Percentiles rank a stretch among this genome's conserved stretches.
These are phyloP conservation scores for Sebastes hubbsi DNA, from an alignment of 2,797 vertebrate species.

Conservation along the genomic window DNA sequence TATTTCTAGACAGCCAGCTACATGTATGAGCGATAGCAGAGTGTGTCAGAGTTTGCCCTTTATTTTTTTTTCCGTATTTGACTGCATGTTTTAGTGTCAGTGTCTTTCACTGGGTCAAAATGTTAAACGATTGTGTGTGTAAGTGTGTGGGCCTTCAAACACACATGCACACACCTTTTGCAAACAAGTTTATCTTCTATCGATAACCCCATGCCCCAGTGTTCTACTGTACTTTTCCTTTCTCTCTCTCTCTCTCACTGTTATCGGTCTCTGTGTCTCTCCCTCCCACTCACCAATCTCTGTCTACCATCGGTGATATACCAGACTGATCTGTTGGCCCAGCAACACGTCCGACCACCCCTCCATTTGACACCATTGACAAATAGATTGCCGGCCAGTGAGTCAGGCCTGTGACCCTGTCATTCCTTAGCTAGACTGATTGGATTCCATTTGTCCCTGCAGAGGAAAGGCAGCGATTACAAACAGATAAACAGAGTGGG, in stretches of 20 bases:
- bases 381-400: constrained; percentile 68
- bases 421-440: constrained; percentile 73
- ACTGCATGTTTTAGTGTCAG: neutral
- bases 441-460: constrained; percentile 73
- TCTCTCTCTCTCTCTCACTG: neutral
- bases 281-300: neutral
- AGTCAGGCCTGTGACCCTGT: constrained; percentile 70
- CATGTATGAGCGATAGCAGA: neutral
- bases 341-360: constrained; percentile 56
- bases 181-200: constrained; percentile 6
- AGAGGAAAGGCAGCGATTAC: constrained; percentile 74
- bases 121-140: neutral
- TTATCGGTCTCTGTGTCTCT: constrained; percentile 13
- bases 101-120: neutral
- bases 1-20: neutral
- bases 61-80: neutral
- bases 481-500: constrained; percentile 77
- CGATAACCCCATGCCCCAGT: neutral
- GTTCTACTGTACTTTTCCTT: neutral
- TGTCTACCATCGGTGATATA: constrained; percentile 34
- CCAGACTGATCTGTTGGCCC: constrained; percentile 60
- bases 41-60: neutral
- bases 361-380: constrained; percentile 71
- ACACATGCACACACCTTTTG: neutral
- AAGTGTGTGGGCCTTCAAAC: neutral